A percentile compares a stretch with the other conserved stretches of the same genome.
Evolutionary conservation across 2,797 vertebrate genomes (phyloP).

Genomic region (Nyctalus aviator): DNA sequence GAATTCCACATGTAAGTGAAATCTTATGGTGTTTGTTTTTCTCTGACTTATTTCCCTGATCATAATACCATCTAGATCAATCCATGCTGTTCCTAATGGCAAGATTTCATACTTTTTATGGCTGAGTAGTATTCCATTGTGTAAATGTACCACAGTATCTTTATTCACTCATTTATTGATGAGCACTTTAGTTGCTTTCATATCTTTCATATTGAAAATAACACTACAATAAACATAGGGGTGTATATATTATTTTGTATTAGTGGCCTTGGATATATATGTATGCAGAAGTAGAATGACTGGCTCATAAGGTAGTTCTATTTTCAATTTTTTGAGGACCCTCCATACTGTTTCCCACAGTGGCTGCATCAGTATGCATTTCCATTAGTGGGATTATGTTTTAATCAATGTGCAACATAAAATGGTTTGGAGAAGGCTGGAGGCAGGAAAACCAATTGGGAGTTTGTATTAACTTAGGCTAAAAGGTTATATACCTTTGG

Average conservation of each 20-base stretch:
- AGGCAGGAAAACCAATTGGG: not conserved
- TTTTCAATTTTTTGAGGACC: not conserved
- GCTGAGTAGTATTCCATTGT: not conserved
- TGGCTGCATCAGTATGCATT: not conserved
- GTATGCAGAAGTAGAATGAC: not conserved
- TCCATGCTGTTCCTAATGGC: not conserved
- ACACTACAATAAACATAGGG: not conserved
- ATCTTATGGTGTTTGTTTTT: not conserved
- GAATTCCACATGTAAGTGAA: not conserved
- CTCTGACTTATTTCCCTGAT: not conserved
- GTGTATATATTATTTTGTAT: not conserved
- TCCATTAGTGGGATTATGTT: constrained; percentile 24
- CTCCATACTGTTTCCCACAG: not conserved
- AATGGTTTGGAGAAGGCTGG: not conserved
- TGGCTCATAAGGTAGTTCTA: not conserved
- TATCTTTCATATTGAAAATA: not conserved
- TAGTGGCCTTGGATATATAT: not conserved
- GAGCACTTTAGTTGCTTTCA: not conserved
- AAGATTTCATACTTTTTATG: not conserved
- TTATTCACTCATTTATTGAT: not conserved
- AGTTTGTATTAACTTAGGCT: not conserved
- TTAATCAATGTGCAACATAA: constrained; percentile 13
- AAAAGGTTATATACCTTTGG: not conserved
- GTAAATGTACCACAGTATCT: not conserved
- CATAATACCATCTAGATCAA: not conserved